Conservation (phyloP, 1,140 invertebrate species). For the Achatina immaculata region DNA sequence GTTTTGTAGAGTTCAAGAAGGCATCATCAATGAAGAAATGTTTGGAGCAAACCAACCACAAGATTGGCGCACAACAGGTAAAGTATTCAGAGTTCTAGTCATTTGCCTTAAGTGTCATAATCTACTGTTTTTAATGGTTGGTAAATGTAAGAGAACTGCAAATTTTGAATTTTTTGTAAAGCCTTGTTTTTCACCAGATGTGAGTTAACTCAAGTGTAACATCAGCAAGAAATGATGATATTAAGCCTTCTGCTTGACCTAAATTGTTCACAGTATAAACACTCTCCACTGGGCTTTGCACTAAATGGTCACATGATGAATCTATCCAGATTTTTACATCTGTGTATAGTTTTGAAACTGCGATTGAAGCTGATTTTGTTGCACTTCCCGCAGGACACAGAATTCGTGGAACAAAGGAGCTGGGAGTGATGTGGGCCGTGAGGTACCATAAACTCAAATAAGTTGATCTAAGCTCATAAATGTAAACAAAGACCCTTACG, state of each 20-base stretch:
- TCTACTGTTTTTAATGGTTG: too few species aligned
- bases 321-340: constrained; percentile 3
- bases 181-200: not conserved
- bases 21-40: constrained; percentile 92
- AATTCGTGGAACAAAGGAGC: constrained; percentile 62
- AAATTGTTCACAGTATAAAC: not conserved
- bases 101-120: too few species aligned
- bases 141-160: too few species aligned
- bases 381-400: constrained; percentile 63
- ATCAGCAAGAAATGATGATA: not conserved
- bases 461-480: constrained; percentile 38
- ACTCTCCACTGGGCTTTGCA: not conserved
- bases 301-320: constrained; percentile 11
- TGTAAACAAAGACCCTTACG: constrained; percentile 24
- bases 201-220: not conserved
- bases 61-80: constrained; percentile 84
- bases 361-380: constrained; percentile 57
- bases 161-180: not conserved
- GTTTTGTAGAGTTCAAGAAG: constrained; percentile 93
- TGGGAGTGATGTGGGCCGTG: constrained; percentile 55
- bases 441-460: constrained; percentile 54
- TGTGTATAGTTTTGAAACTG: constrained; percentile 37
- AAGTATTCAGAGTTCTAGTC: too few species aligned
- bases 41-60: constrained; percentile 91
- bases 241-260: not conserved